Conservation (phyloP, 2,888 invertebrate species). For the Parnassius glacialis region DNA sequence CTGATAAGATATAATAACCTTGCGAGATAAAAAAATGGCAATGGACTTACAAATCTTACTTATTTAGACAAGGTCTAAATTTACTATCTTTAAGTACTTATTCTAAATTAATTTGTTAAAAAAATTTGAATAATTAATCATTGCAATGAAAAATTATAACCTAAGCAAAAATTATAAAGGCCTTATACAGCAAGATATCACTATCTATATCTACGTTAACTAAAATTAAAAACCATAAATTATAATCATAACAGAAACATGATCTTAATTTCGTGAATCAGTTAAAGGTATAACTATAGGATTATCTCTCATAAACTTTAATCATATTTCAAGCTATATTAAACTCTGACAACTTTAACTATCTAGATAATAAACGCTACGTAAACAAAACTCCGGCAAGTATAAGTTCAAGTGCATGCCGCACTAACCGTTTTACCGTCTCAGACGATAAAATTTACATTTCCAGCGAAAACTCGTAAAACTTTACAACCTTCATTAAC, state of each 20-base stretch:
- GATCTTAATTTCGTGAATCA: background rate
- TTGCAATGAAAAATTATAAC: too few relatives aligned
- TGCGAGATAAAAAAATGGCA: conserved; percentile 12
- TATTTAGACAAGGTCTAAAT: background rate
- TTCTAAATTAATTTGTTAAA: too few relatives aligned
- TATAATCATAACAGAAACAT: too few relatives aligned
- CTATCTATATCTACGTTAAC: too few relatives aligned
- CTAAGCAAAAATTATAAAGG: too few relatives aligned
- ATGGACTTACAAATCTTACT: background rate
- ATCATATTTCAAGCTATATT: conserved; percentile 11
- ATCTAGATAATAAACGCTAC: conserved; percentile 30
- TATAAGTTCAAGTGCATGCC: conserved; percentile 49
- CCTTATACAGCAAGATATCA: too few relatives aligned
- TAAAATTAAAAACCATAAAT: too few relatives aligned
- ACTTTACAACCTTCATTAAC: conserved; percentile 53
- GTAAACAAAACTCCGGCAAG: conserved; percentile 38
- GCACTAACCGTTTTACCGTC: conserved; percentile 38
- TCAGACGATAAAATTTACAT: conserved; percentile 58
- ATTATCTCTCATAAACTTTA: conserved; percentile 10
- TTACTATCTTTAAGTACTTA: background rate
- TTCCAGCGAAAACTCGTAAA: conserved; percentile 63
- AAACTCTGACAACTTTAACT: conserved; percentile 9
- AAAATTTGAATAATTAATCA: too few relatives aligned
- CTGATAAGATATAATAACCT: conserved; percentile 12
- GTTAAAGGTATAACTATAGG: conserved; percentile 2